phyloP scores from a whole-genome alignment of 2,797 vertebrate genomes.

The Pogoniulus pusillus region DNA sequence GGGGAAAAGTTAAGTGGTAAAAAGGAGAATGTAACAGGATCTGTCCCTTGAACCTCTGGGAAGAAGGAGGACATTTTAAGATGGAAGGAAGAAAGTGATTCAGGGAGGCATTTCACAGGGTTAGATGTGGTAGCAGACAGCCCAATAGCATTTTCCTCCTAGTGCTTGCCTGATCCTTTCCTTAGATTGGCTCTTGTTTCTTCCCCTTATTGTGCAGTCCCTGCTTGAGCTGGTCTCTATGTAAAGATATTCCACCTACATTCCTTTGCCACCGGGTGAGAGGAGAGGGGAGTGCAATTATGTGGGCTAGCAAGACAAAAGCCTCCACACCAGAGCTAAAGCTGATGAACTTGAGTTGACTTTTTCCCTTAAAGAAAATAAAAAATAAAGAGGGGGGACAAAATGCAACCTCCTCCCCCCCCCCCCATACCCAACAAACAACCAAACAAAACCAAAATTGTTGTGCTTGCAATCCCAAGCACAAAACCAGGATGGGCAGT shows the following conservation, averaged over 20 bases:
- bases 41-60: constrained; percentile 25
- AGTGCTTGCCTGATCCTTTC: constrained; percentile 60
- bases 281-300: constrained; percentile 49
- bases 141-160: constrained; percentile 60
- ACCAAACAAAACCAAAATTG: too few relatives aligned
- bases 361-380: not conserved
- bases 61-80: constrained; percentile 58
- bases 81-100: constrained; percentile 35
- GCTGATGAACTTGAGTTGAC: constrained; percentile 32
- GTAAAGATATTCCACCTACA: constrained; percentile 71
- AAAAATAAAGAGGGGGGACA: not conserved
- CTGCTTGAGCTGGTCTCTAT: constrained; percentile 46
- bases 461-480: too few relatives aligned
- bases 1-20: constrained; percentile 1
- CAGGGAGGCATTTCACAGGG: constrained; percentile 25
- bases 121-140: constrained; percentile 48
- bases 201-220: constrained; percentile 60
- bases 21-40: constrained; percentile 40
- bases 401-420: too few relatives aligned
- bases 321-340: not conserved
- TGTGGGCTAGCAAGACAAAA: constrained; percentile 23
- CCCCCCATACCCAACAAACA: too few relatives aligned
- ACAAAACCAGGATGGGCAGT: too few relatives aligned
- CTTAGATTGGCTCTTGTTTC: constrained; percentile 68
- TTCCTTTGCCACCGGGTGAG: constrained; percentile 60